phyloP scores from a whole-genome alignment of 1,140 invertebrate species.

The Ips nitidus region DNA sequence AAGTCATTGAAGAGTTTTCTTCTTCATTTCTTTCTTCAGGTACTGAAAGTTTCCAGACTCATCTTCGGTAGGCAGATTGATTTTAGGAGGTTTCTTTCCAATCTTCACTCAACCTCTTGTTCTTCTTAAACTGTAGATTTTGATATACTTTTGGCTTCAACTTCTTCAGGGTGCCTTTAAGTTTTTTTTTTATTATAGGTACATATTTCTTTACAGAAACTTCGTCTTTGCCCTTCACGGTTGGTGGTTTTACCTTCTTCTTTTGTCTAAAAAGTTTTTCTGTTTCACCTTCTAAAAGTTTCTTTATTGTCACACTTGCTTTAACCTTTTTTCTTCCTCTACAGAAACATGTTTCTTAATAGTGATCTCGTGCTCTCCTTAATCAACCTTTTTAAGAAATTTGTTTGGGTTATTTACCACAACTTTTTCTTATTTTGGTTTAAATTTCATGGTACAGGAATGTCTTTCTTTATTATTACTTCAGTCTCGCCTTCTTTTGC shows the following conservation, averaged over 20 bases:
- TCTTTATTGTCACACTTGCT: conserved; percentile 20
- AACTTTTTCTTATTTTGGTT: conserved; percentile 41
- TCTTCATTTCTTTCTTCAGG: conserved; percentile 64
- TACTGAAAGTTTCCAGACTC: conserved; percentile 64
- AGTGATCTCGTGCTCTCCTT: conserved; percentile 32
- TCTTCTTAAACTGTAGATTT: conserved; percentile 45
- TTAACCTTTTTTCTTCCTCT: conserved; percentile 43
- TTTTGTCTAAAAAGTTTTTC: conserved; percentile 34
- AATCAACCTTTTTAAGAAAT: conserved; percentile 13
- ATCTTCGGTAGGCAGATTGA: conserved; percentile 66
- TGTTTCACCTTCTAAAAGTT: conserved; percentile 17
- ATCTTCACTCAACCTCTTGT: conserved; percentile 60
- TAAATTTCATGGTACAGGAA: conserved; percentile 38
- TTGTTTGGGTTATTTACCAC: conserved; percentile 19
- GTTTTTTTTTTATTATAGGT: conserved; percentile 22
- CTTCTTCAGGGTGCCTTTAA: conserved; percentile 22
- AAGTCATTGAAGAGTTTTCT: conserved; percentile 62
- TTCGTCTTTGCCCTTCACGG: conserved; percentile 40
- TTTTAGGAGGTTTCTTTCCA: conserved; percentile 50
- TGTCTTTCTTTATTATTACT: conserved; percentile 32
- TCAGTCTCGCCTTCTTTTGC: conserved; percentile 29
- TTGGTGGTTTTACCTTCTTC: conserved; percentile 48
- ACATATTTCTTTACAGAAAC: conserved; percentile 54
- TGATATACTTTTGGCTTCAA: conserved; percentile 30
- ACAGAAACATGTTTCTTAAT: conserved; percentile 32